Evolutionary conservation across 2,113 vertebrate species (phyloP).

Genomic region (Sula dactylatra): DNA sequence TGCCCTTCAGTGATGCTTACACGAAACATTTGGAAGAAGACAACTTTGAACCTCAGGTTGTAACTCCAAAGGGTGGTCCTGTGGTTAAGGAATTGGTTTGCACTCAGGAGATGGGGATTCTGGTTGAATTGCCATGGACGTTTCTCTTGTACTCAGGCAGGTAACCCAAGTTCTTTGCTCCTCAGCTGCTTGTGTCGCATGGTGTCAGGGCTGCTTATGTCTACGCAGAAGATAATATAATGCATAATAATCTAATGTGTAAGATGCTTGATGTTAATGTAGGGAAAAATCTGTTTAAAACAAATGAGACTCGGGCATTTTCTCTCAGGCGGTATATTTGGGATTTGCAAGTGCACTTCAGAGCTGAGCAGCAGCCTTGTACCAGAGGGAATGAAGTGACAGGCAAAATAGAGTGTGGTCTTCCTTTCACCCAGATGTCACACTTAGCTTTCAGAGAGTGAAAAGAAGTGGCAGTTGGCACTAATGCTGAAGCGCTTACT

Average conservation of each 20-base stretch:
- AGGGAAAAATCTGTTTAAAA: neutral
- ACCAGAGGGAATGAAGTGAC: slow-evolving; percentile 10
- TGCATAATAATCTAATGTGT: neutral
- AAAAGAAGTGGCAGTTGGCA: neutral
- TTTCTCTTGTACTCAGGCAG: neutral
- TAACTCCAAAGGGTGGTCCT: neutral
- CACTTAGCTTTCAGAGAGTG: neutral
- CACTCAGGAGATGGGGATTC: neutral
- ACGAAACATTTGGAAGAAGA: neutral
- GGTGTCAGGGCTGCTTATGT: neutral
- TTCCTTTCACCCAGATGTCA: slow-evolving; percentile 44
- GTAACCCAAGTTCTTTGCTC: neutral
- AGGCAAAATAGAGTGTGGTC: slow-evolving; percentile 1
- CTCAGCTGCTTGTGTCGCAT: neutral
- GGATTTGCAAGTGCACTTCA: neutral
- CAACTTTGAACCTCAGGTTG: neutral
- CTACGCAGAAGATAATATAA: neutral
- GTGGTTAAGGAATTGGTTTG: neutral
- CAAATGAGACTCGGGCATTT: neutral
- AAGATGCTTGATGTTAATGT: neutral
- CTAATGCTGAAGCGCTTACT: neutral
- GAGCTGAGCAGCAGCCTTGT: neutral
- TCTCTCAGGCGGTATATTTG: neutral
- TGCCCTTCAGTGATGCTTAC: neutral
- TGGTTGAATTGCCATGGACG: neutral